Evolutionary conservation across 2,888 invertebrate genomes (phyloP), one percentile per base, ranked within the genome.

Genomic region (Drosophila monieri): DNA sequence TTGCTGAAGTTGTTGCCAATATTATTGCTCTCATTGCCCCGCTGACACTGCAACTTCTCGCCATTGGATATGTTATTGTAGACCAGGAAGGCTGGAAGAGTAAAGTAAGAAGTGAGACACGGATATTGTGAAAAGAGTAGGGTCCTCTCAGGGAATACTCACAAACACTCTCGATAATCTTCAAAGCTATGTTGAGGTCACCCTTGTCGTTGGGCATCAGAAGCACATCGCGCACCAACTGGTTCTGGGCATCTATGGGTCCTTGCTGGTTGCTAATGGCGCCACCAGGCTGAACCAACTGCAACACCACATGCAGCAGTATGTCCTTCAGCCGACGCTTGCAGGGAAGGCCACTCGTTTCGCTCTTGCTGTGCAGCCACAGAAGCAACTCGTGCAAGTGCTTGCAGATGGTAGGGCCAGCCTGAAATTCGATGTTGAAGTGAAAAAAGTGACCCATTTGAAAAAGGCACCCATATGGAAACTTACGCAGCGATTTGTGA

Each of bases 231-330:
- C 94, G 94, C 25, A 96, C 92, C 60, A 96, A 92, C 88, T 94
- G 94, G 88, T 94, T 95, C 88, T 96, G 94, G 55, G 96, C 94
- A 93, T 96, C 94, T 85, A 97, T 91, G 67, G 96, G 95, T 70
- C 94, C 94, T 87, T 94, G 93, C 80, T 94, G 92, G 49, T 94
- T 94, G 84, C 94, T 92, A 73, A 96, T 90, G 18, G 94, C 93
- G 55, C 94, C 94, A 73, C 93, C 93, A 66, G 95, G 94, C 89
- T 95, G 94, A 60, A 96, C 94, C 79, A 97, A 91, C 77, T 95
- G 94, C 81, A 95, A 93, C 35, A 95, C 93, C 1, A 96, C 94
- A 88, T 94, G 94, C 73, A 97, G 91, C 62, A 96, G 91, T 37
- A 94, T 92, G 58, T 92, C 91, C 68, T 91, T 92, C 0, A 92